Conservation (phyloP, 2,113 vertebrate species). For the Pholis gunnellus region DNA sequence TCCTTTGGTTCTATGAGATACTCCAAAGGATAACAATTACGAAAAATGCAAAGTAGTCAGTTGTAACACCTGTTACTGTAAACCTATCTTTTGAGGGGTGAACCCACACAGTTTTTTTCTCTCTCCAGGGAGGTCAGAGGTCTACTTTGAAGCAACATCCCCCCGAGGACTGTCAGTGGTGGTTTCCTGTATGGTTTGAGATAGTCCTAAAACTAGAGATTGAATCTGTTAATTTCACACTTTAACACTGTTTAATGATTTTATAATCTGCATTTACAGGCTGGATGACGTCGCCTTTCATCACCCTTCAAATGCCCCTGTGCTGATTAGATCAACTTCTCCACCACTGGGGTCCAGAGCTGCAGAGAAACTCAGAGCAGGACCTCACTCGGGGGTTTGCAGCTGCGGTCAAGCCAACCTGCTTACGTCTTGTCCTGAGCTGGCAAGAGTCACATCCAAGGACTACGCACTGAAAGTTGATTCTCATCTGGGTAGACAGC, state of each 20-base stretch:
- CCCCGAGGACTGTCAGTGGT: background rate
- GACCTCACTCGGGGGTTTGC: background rate
- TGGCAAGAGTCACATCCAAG: slow-evolving; percentile 16
- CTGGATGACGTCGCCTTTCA: background rate
- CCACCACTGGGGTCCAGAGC: background rate
- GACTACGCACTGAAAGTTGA: background rate
- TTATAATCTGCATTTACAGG: slow-evolving; percentile 19
- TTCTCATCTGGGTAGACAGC: background rate
- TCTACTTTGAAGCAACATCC: background rate
- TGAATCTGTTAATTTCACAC: background rate
- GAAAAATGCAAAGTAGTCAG: background rate
- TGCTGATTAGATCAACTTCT: slow-evolving; percentile 3
- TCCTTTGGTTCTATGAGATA: background rate
- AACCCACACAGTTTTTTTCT: background rate
- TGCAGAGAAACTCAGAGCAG: background rate
- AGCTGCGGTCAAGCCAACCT: background rate
- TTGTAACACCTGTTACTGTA: background rate
- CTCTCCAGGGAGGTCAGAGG: slow-evolving; percentile 20
- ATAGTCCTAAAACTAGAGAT: background rate
- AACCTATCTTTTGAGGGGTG: background rate
- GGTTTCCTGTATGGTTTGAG: background rate
- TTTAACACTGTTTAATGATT: background rate
- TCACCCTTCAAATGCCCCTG: slow-evolving; percentile 31
- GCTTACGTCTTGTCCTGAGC: slow-evolving; percentile 3
- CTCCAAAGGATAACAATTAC: background rate